A percentile compares a stretch with the other conserved stretches of the same genome.
These are phyloP conservation scores for Sapajus apella DNA, from an alignment of 2,113 vertebrate genomes.

Conservation along the genomic window DNA sequence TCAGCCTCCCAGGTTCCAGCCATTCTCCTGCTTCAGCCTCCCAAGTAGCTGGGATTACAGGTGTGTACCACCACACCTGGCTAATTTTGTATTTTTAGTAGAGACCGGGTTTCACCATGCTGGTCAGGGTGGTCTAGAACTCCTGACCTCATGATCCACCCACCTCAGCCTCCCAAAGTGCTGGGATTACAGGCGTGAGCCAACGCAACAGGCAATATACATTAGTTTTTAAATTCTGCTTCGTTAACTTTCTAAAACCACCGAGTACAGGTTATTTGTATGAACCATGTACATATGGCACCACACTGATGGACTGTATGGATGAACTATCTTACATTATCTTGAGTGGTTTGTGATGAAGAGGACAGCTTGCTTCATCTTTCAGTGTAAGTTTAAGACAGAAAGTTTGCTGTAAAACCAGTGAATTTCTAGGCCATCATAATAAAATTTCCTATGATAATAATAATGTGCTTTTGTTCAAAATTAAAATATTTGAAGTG, in stretches of 20 bases:
- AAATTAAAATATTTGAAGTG: conserved; percentile 22
- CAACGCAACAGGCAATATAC: not conserved
- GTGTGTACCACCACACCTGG: no score
- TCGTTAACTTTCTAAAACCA: not conserved
- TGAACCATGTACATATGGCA: not conserved
- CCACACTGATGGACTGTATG: not conserved
- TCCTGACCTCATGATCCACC: no score
- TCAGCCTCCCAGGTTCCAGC: no score
- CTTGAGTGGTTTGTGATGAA: not conserved
- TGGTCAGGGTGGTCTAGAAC: no score
- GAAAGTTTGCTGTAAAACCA: not conserved
- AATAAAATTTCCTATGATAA: not conserved
- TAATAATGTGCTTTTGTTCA: conserved; percentile 15
- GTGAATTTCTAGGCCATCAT: not conserved
- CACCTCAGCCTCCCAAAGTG: no score
- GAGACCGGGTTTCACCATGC: no score
- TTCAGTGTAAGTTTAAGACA: not conserved
- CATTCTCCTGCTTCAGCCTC: no score
- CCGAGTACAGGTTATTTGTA: not conserved
- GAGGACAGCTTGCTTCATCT: not conserved
- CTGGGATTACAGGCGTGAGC: no score
- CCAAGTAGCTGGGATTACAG: no score
- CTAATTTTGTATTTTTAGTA: no score
- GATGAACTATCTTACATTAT: not conserved
- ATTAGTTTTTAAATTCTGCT: not conserved